Base-by-base conservation (phyloP, 1,140 invertebrate species). In the Neodiprion lecontei region DNA sequence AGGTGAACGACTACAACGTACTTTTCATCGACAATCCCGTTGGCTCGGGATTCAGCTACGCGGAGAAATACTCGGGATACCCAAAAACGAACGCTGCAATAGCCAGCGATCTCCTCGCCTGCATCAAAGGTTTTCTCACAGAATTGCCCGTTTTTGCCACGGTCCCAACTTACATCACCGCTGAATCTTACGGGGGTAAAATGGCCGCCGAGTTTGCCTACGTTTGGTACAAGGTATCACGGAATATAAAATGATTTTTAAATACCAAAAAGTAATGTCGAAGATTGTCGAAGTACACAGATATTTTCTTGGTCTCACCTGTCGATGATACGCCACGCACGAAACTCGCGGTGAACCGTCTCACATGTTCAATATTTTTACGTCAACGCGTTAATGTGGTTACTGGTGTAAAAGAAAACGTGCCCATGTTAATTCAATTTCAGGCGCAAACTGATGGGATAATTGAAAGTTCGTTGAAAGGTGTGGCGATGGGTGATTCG, bases 21-120 rank as follows among this genome's bases (percentile, higher is more conserved):
- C 80, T 97, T 1, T 97, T 96, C 83, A 91, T 97, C 17, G 96
- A 97, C 81, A 97, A 96, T 86, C 96, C 96, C 1, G 95, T 97
- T 7, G 96, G 96, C 1, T 91, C 94, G n/a, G 96, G 96, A 1
- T 97, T 91, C 84, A 97, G 95, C 85, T 96, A 96, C 81, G 93
- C 93, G 0, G 92, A 94, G 84, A 89, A 75, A 75, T 81, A 0
- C 80, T 79, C n/a, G 84, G 89, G 40, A 88, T 92, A 66, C 91
- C 91, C 7, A 91, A 88, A 9, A 91, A 92, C 77, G 0, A 96
- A 96, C 77, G 85, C 88, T 47, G 88, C 95, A 89, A 96, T 96
- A 21, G 95, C 94, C 1, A 67, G 85, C n/a, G 96, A 97, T 88
- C 91, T 97, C 72, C 87, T 96, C 0, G 89, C 90, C 65, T 87